Conservation (phyloP, 2,888 invertebrate genomes). For the Andrena marginata region DNA sequence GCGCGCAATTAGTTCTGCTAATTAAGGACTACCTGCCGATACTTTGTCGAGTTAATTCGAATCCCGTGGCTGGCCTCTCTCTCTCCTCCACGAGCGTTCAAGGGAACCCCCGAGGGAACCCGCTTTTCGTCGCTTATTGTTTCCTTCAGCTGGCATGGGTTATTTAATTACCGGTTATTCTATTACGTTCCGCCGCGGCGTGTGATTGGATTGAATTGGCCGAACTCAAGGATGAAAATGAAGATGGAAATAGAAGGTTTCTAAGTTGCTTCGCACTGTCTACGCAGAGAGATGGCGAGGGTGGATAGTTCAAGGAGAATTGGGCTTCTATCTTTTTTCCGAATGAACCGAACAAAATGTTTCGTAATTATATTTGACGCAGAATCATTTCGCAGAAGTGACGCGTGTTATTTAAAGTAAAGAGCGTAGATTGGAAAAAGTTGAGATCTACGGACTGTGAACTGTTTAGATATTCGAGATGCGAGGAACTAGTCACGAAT, state of each 20-base stretch:
- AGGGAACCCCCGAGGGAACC: slow-evolving; percentile 50
- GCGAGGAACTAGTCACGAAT: no score
- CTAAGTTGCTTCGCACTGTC: background rate
- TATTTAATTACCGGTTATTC: slow-evolving; percentile 58
- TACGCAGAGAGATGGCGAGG: background rate
- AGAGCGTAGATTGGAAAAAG: no score
- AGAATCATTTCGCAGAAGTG: no score
- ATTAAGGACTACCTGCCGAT: slow-evolving; percentile 81
- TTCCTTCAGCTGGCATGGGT: slow-evolving; percentile 40
- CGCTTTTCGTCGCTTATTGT: slow-evolving; percentile 54
- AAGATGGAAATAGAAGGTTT: slow-evolving; percentile 16
- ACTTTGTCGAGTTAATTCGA: slow-evolving; percentile 81
- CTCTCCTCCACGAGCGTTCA: slow-evolving; percentile 13
- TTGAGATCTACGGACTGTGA: no score
- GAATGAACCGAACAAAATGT: background rate
- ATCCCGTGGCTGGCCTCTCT: slow-evolving; percentile 62
- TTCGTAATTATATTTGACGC: no score
- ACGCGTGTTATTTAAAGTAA: no score
- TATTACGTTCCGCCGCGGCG: slow-evolving; percentile 26
- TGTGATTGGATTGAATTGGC: slow-evolving; percentile 37
- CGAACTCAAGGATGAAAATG: slow-evolving; percentile 18
- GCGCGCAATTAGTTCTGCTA: slow-evolving; percentile 80
- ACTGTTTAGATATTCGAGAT: no score
- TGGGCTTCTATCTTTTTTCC: background rate
- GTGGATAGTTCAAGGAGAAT: background rate